Base-by-base conservation (phyloP, 2,113 vertebrate species). In the Corapipo altera region DNA sequence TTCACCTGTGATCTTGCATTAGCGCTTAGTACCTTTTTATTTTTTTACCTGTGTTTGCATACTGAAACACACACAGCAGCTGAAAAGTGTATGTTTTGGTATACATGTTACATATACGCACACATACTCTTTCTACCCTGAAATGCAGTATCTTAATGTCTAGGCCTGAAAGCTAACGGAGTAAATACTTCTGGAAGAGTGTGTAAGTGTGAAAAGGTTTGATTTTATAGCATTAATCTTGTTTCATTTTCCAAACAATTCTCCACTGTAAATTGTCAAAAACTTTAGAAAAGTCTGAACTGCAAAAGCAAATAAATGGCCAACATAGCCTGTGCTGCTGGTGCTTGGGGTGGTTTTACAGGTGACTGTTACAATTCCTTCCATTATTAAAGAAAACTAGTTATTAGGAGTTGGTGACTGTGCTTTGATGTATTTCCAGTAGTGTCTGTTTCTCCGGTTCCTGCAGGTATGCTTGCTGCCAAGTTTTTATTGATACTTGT, bases 351-450 rank as follows among this genome's bases (percentile, higher is more conserved):
- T 73, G 44, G 27, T 83, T 93, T 89, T 44, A 21, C 44, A 81
- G 41, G 44, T 49, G 20, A 12, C 22, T 85, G 43, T 44, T 81
- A 57, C 13, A 67, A 22, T 81, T 69, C 43, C 48, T 95, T 59
- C 51, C 11, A 6, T 89, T 86, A 72, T 76, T 84, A 79, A 73
- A 55, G 57, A 48, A 94, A 91, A n/a, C 22, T 58, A 2, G 67
- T 67, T 69, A 5, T 28, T 79, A 49, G 49, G 15, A 85, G 33
- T 28, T 72, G 46, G 54, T 46, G 64, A 18, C 52, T 90, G 1
- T 62, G 51, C 79, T 90, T 95, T 92, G 72, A 48, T 91, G 62
- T 78, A 30, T 78, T 93, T 94, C 79, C 85, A 89, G 83, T 82
- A 62, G 23, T 0, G 9, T 66, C 76, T 89, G 62, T 93, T 91